Evolutionary conservation across 2,113 vertebrate genomes (phyloP), one percentile per base, ranked within the genome.

Genomic region (Gadus chalcogrammus): DNA sequence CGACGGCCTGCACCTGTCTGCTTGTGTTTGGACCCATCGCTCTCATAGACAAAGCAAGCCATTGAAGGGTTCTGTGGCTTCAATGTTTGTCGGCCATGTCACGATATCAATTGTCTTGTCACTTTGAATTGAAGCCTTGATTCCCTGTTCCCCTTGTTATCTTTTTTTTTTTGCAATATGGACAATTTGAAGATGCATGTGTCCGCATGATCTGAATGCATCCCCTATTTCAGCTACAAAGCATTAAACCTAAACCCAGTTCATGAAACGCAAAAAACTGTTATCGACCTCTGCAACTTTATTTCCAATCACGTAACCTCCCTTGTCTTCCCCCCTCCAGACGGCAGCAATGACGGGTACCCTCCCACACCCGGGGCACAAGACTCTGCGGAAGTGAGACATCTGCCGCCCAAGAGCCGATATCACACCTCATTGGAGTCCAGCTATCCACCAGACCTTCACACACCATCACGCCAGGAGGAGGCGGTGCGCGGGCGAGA

Each of bases 301-400:
- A 17, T 71, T 70, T 65, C 12, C 48, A 0, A 9, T 78, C 18
- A 69, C 52, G 42, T 66, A 15, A 0, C 35, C 53, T 70, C 11
- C 69, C 2, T 67, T 63, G 42, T 73, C 2, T n/a, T 15, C 35
- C 86, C 74, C 93, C 88, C 90, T 90, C 73, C 93, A 99, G 97
- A 98, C 93, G 92, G 95, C 94, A 92, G 93, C 96, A 94, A 93
- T 93, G 95, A 98, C 94, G 88, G 95, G 93, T 90, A 93, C 95
- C 91, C 94, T 93, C 87, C 95, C 94, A 80, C 95, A 92, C 83
- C 94, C 94, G 90, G 95, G 92, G 88, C 96, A 94, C 96, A 96
- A 96, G 95, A 94, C 91, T 87, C 95, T 95, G 87, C 95, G 95
- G 94, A 97, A 99, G 90, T 98, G 95, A 98, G 93, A 94, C 86